Base-by-base conservation (phyloP, 2,888 invertebrate genomes). In the Thera obeliscata region DNA sequence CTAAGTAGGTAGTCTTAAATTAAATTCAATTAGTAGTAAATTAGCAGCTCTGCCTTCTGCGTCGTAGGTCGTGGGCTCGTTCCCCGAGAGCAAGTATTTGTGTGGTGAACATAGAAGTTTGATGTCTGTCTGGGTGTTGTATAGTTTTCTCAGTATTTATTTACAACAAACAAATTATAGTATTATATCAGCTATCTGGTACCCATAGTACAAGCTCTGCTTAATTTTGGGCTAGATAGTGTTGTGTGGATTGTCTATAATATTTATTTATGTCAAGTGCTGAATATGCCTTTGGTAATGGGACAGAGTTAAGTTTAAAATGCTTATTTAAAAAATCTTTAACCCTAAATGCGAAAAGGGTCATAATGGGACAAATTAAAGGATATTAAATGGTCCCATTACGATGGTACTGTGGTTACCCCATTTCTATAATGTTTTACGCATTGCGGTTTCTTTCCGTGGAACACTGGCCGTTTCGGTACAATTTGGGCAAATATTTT, bases 381-480 rank as follows among this genome's bases (percentile, higher is more conserved):
- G 66, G 62, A 67, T 71, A 60, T 70, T 61, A 64, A 70, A 70
- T 64, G 56, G 67, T 64, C 64, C 69, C 66, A 69, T 69, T 69
- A 66, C 41, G 52, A 33, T 62, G 63, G 66, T 62, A 66, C 66
- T 36, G 57, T 36, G 61, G 61, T 67, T 70, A 64, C 59, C 63
- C 67, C 58, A 67, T 55, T 71, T 64, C 59, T 56, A 49, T 59
- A 64, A 63, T 64, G 68, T 67, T 74, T 64, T 74, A 72, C 74
- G 74, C 74, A 74, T 61, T 74, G 74, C 74, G 74, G 74, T 66
- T 66, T 56, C 57, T 61, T 62, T 66, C 54, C 22, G 56, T 57
- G 64, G 50, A 64, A 49, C 61, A 64, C 58, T 64, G 61, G 5
- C 35, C 48, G 41, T 63, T 64, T 59, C 50, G 33, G 56, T 35